A percentile compares a stretch with the other conserved stretches of the same genome.
These are phyloP conservation scores for Phymanthus crucifer DNA, from an alignment of 92 coral and sea anemone genomes.

Conservation along the genomic window DNA sequence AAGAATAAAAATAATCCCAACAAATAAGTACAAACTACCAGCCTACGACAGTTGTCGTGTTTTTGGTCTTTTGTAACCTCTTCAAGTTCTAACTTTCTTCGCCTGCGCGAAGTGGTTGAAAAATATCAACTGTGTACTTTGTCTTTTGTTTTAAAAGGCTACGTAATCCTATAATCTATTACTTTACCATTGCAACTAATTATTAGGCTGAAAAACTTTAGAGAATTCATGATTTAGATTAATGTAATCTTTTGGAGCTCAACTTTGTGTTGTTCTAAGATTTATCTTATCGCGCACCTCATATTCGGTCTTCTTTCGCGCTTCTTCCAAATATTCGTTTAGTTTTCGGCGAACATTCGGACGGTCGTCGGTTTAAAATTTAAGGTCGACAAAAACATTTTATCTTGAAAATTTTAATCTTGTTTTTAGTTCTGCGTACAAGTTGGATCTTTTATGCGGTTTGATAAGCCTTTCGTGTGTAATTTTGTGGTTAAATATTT, in stretches of 20 bases:
- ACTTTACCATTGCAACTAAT: neutral
- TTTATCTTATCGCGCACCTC: neutral
- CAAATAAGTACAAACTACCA: no score
- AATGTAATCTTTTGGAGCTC: constrained; percentile 17
- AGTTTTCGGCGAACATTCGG: neutral
- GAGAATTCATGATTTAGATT: constrained; percentile 29
- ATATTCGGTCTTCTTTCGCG: neutral
- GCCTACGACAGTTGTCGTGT: no score
- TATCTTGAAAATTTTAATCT: neutral
- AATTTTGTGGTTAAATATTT: neutral
- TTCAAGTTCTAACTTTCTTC: neutral
- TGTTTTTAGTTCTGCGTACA: neutral
- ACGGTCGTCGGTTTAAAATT: neutral
- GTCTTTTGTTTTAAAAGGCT: neutral
- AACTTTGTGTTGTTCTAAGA: neutral
- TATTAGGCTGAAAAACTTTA: constrained; percentile 1
- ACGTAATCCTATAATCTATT: neutral
- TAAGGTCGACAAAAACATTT: neutral
- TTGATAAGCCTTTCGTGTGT: neutral
- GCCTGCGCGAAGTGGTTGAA: no score
- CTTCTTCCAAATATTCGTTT: neutral
- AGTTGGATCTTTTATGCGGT: neutral
- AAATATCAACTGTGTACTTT: no score
- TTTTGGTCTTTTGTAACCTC: no score
- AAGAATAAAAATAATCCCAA: no score